Conservation (phyloP, 2,113 vertebrate genomes). For the Stercorarius parasiticus region DNA sequence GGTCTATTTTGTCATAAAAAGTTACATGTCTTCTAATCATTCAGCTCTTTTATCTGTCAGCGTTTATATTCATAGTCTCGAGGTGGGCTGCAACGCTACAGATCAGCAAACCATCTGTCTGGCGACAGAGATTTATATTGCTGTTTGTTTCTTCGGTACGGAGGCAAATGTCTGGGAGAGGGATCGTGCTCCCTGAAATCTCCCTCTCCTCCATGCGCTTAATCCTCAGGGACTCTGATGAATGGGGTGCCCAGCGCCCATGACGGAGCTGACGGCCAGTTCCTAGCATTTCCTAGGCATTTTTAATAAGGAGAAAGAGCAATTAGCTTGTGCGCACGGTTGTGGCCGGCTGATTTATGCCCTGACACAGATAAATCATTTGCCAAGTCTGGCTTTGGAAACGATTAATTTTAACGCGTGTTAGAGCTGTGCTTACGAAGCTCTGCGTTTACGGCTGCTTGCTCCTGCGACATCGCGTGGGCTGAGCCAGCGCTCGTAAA, state of each 20-base stretch:
- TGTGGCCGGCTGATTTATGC: background rate
- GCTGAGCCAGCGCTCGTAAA: accelerated
- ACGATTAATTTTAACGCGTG: background rate
- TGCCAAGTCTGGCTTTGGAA: background rate
- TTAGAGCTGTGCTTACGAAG: background rate
- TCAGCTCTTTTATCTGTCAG: background rate
- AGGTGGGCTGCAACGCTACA: background rate
- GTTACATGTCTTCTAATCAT: background rate
- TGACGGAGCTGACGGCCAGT: background rate
- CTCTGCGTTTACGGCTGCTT: background rate
- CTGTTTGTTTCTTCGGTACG: background rate
- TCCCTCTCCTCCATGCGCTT: background rate
- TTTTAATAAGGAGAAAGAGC: background rate
- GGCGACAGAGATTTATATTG: background rate
- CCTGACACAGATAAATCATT: background rate
- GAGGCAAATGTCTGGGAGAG: background rate
- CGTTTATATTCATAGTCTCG: background rate
- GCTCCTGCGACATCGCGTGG: background rate
- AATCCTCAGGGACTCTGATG: background rate
- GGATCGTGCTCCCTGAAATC: background rate
- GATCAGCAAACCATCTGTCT: slow-evolving; percentile 7
- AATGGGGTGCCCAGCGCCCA: background rate
- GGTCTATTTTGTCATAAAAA: background rate
- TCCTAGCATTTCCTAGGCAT: background rate
- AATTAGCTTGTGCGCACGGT: background rate